Percentiles rank a stretch among this genome's conserved stretches.
Evolutionary conservation across 2,888 invertebrate genomes (phyloP).

Genomic region (Hetaerina titia): DNA sequence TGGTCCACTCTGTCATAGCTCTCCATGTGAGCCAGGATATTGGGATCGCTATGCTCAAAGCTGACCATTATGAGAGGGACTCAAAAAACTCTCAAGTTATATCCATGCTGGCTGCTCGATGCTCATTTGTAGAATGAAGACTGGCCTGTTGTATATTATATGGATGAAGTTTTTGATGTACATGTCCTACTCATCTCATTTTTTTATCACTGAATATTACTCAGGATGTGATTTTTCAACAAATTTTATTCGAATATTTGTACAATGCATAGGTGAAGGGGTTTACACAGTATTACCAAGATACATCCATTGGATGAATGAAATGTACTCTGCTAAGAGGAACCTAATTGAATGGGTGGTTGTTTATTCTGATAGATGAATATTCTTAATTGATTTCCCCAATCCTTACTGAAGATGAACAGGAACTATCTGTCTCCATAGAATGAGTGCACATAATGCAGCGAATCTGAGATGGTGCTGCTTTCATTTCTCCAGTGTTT

Average conservation of each 20-base stretch:
- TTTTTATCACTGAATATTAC: conserved; percentile 46
- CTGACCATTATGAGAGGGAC: conserved; percentile 68
- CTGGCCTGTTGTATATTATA: conserved; percentile 33
- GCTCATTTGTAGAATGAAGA: conserved; percentile 48
- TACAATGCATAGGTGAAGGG: conserved; percentile 62
- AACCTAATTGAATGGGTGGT: neutral
- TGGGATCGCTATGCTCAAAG: conserved; percentile 72
- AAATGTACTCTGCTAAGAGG: conserved; percentile 30
- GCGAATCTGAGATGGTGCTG: conserved; percentile 16
- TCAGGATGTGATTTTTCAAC: conserved; percentile 64
- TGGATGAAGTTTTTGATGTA: conserved; percentile 27
- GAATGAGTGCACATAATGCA: conserved; percentile 16
- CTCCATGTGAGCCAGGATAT: conserved; percentile 71
- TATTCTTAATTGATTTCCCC: conserved; percentile 49
- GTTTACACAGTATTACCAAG: conserved; percentile 58
- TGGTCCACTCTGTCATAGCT: conserved; percentile 73
- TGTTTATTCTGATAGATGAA: conserved; percentile 56
- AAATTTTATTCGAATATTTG: conserved; percentile 49
- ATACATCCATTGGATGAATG: conserved; percentile 43
- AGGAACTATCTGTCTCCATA: conserved; percentile 37
- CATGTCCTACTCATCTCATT: neutral
- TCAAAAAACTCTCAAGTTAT: neutral
- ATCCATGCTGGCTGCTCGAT: neutral
- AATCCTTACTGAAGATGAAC: conserved; percentile 45
- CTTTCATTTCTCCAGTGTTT: conserved; percentile 23